Percentiles rank a stretch among this genome's conserved stretches.
These are phyloP conservation scores for Trinectes maculatus DNA, from an alignment of 2,113 vertebrate species.

Conservation along the genomic window DNA sequence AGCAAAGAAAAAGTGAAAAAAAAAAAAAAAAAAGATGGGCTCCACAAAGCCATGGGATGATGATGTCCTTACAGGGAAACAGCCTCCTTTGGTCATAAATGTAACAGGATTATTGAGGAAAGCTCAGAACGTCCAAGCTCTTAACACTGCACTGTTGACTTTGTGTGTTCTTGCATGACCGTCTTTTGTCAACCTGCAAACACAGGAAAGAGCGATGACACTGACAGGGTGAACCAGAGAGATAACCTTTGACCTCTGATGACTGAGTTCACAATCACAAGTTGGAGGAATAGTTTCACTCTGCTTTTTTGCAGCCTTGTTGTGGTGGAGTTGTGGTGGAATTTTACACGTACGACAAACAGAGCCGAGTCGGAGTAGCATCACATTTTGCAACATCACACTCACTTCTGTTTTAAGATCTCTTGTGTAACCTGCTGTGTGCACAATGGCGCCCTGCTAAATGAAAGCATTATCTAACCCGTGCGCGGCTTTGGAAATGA, in stretches of 20 bases:
- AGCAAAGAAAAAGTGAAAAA: neutral
- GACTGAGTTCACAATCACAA: no score
- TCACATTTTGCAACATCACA: constrained; percentile 46
- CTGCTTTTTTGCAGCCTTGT: no score
- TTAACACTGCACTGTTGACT: neutral
- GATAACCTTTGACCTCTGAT: no score
- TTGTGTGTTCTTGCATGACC: constrained; percentile 22
- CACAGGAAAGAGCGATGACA: constrained; percentile 18
- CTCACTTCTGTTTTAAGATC: constrained; percentile 52
- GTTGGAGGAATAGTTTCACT: no score
- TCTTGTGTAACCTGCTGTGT: constrained; percentile 53
- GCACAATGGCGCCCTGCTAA: constrained; percentile 42
- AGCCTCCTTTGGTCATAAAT: neutral
- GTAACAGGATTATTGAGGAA: constrained; percentile 6
- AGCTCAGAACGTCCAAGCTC: constrained; percentile 1
- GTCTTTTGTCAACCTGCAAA: constrained; percentile 42
- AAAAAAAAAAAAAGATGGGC: neutral
- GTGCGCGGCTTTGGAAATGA: constrained; percentile 47
- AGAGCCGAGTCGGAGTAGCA: constrained; percentile 41
- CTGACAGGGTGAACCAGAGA: neutral
- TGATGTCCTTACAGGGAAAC: constrained; percentile 10
- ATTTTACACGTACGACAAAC: constrained; percentile 37
- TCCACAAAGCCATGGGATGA: neutral
- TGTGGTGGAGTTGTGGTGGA: neutral
- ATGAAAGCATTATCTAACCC: constrained; percentile 34